Percentiles rank a stretch among this genome's conserved stretches.
phyloP scores from a whole-genome alignment of 53 echinoderm and acorn worm species.

The Mesocentrotus franciscanus region DNA sequence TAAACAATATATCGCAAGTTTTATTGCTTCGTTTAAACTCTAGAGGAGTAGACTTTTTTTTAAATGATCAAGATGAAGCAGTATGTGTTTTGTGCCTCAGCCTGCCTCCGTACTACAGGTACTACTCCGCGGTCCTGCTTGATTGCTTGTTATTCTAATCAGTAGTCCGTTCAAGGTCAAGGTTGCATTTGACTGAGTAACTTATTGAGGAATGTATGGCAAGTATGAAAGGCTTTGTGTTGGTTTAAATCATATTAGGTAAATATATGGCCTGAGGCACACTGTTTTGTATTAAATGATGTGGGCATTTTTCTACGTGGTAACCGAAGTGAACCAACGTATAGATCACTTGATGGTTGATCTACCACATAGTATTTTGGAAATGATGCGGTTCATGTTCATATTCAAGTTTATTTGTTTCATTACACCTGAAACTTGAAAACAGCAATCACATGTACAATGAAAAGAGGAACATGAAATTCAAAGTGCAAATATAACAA shows the following conservation, averaged over 20 bases:
- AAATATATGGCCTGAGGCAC: background rate
- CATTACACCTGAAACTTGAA: background rate
- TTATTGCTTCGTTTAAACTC: background rate
- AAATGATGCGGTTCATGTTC: background rate
- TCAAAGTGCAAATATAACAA: background rate
- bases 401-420: background rate
- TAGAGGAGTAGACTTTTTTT: no score
- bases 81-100: no score
- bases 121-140: background rate
- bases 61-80: no score
- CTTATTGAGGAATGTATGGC: no score
- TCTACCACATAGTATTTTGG: background rate
- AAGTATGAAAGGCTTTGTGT: no score
- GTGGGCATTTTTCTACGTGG: background rate
- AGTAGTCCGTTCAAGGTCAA: background rate
- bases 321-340: background rate
- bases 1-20: background rate
- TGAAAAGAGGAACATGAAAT: background rate
- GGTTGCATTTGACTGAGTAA: background rate
- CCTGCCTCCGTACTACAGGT: no score
- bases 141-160: background rate
- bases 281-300: background rate
- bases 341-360: background rate
- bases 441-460: background rate
- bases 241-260: no score